These are phyloP conservation scores for Strigops habroptila DNA, from an alignment of 2,113 vertebrate species.

Conservation along the genomic window DNA sequence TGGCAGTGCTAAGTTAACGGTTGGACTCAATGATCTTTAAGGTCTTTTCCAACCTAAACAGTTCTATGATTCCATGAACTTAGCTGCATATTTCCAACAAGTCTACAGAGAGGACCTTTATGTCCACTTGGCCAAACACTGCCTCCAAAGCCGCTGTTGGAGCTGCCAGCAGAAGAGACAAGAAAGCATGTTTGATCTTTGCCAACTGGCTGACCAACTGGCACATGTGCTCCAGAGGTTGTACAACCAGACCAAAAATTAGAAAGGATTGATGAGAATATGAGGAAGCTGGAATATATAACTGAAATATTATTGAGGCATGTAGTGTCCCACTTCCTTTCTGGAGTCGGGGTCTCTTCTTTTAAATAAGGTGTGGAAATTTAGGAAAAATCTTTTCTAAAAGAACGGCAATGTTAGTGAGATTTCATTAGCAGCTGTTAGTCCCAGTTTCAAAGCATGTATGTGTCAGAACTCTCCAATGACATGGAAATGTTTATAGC, in stretches of 20 bases:
- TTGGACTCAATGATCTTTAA: not conserved
- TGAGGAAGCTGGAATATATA: not conserved
- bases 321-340: not conserved
- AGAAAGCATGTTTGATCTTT: not conserved
- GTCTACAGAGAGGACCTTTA: not conserved
- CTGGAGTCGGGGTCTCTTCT: not conserved
- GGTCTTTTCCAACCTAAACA: not conserved
- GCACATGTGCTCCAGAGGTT: not conserved
- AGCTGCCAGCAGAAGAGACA: not conserved
- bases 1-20: not conserved
- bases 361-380: not conserved
- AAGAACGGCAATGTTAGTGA: not conserved
- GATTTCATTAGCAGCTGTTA: not conserved
- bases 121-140: not conserved
- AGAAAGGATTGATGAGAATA: not conserved
- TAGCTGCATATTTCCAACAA: not conserved
- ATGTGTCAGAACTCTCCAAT: not conserved
- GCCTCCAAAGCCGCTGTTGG: not conserved
- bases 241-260: not conserved
- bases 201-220: not conserved
- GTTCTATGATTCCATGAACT: not conserved
- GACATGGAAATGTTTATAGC: not conserved
- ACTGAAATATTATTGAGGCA: not conserved
- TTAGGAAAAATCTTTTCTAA: not conserved
- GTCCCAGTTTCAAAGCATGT: not conserved